Percentiles rank a stretch among this genome's conserved stretches.
These are phyloP conservation scores for Mactra quadrangularis DNA, from an alignment of 1,140 invertebrate species.

Conservation along the genomic window DNA sequence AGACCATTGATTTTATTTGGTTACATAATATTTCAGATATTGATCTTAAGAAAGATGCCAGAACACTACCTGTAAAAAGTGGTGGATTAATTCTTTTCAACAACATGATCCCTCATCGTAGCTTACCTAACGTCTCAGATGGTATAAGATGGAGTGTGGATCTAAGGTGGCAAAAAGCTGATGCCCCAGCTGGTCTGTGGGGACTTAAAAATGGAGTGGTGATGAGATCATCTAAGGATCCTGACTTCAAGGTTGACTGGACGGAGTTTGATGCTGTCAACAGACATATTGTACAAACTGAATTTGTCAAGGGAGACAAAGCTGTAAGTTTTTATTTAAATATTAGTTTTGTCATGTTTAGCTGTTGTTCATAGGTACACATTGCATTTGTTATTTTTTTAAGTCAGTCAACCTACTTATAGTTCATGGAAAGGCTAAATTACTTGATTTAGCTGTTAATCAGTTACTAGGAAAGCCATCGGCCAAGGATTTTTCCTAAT, in stretches of 20 bases:
- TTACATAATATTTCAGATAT: conserved; percentile 62
- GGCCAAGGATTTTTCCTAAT: no score
- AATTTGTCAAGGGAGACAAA: conserved; percentile 64
- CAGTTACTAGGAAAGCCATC: no score
- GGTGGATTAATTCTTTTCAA: conserved; percentile 81
- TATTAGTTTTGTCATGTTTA: neutral
- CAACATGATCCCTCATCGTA: conserved; percentile 80
- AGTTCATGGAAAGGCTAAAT: no score
- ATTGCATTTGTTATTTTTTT: no score
- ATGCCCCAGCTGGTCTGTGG: conserved; percentile 75
- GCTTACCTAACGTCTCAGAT: conserved; percentile 77
- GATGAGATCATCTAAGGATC: conserved; percentile 75
- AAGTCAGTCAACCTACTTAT: no score
- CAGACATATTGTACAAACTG: conserved; percentile 66
- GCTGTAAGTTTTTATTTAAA: conserved; percentile 38
- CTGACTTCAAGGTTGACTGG: conserved; percentile 78
- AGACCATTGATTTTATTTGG: no score
- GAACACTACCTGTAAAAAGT: conserved; percentile 72
- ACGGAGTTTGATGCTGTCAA: conserved; percentile 75
- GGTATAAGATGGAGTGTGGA: conserved; percentile 81
- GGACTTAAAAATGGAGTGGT: conserved; percentile 78
- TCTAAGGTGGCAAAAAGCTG: conserved; percentile 79
- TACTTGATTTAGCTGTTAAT: no score
- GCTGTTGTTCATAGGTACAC: no score
- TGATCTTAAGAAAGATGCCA: conserved; percentile 68